These are phyloP conservation scores for Tetramorium bicarinatum DNA, from an alignment of 2,888 invertebrate species.

Conservation along the genomic window DNA sequence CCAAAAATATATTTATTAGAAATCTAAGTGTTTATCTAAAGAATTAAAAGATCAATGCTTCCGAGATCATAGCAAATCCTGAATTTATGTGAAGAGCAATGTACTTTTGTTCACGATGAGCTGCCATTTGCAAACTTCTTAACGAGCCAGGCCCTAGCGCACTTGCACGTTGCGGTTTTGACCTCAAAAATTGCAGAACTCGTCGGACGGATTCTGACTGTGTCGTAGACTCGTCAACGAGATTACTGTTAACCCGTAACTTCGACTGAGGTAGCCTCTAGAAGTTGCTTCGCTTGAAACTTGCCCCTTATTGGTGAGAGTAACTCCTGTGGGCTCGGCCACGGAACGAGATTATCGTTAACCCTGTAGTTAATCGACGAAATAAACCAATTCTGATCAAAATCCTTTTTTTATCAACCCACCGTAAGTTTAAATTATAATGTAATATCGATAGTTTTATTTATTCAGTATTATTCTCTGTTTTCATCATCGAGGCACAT, in stretches of 20 bases:
- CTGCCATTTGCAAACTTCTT: constrained; percentile 24
- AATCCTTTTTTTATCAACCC: constrained; percentile 67
- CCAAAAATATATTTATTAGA: background rate
- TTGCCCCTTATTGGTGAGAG: constrained; percentile 53
- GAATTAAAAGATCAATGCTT: background rate
- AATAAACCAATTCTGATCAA: constrained; percentile 70
- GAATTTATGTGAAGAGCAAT: constrained; percentile 1
- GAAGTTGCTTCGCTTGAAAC: constrained; percentile 51
- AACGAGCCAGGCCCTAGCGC: constrained; percentile 22
- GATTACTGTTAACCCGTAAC: constrained; percentile 68
- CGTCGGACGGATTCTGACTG: constrained; percentile 23
- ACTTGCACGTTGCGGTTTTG: constrained; percentile 34
- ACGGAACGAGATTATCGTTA: constrained; percentile 77
- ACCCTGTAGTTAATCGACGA: constrained; percentile 76
- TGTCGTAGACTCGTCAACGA: constrained; percentile 62
- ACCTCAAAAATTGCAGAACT: constrained; percentile 47
- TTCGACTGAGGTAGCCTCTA: constrained; percentile 48
- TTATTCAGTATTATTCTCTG: background rate
- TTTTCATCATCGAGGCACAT: background rate
- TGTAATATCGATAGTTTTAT: background rate
- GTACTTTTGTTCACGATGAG: constrained; percentile 15
- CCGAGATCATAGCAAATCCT: background rate
- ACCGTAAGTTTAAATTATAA: constrained; percentile 9
- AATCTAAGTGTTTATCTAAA: background rate
- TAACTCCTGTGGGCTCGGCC: constrained; percentile 63